Base-by-base conservation (phyloP, 2,113 vertebrate genomes). In the Sapayoa aenigma region DNA sequence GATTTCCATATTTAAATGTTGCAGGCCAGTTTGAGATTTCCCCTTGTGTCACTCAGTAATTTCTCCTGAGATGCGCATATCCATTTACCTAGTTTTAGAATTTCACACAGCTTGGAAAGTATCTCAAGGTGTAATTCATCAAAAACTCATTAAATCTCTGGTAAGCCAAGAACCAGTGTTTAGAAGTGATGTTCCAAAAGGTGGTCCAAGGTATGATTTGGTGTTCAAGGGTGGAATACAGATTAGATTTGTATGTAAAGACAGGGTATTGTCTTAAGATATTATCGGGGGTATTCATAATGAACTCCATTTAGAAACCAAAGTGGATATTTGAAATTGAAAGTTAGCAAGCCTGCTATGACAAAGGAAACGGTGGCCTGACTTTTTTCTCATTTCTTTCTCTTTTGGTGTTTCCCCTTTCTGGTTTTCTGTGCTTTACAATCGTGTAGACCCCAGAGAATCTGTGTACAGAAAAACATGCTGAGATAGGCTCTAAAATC, bases 391-490 rank as follows among this genome's bases (percentile, higher is more conserved):
- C 4, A 20, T 53, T 63, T 67, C 5, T 13, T 65, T 87, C 77
- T 75, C 15, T 79, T 81, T 78, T 71, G 6, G 2, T 41, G 6
- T 76, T n/a, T 41, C 5, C 9, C 39, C 72, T 87, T 69, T 50
- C 39, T 75, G 5, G 42, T 89, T 74, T 82, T 50, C n/a, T 76
- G 18, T 82, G 39, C 47, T 72, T 79, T 75, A 35, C n/a, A 85
- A 20, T 9, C 52, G 21, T 33, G 23, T 41, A 85, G 65, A 49
- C 23, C 10, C 6, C 28, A 69, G 58, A 83, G 53, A 35, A 37
- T 77, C 41, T 93, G 5, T 0, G 0, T n/a, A 52, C 0, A 5
- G 59, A 44, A 72, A 65, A 33, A 2, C 27, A 24, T 30, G 35
- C 35, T 66, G 72, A 86, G 16, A 20, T 18, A 89, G 17, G 20